A percentile compares a stretch with the other conserved stretches of the same genome.
Conservation (phyloP, 2,797 vertebrate species). For the Mareca strepera region DNA sequence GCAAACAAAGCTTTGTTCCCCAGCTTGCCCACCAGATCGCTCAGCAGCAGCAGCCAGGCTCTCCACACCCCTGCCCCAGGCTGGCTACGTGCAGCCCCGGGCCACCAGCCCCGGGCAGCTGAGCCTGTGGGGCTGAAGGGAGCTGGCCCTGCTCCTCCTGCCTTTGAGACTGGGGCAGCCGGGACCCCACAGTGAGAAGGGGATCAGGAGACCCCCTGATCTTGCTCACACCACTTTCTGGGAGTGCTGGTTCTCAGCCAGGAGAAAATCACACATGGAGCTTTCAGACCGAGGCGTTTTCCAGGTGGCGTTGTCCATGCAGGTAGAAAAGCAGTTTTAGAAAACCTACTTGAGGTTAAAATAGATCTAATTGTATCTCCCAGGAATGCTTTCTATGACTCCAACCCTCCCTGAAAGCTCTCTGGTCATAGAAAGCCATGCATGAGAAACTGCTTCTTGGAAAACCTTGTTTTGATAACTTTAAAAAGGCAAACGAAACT, state of each 20-base stretch:
- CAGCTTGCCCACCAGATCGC: background rate
- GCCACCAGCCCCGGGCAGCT: background rate
- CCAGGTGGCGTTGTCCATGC: background rate
- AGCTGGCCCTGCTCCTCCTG: fast-evolving
- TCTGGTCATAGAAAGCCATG: background rate
- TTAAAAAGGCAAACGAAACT: background rate
- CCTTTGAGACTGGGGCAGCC: too few relatives aligned
- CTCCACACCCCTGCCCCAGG: background rate
- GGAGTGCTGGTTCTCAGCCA: background rate
- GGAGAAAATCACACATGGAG: background rate
- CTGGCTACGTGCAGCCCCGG: background rate
- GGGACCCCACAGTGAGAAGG: background rate
- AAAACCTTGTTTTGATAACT: background rate
- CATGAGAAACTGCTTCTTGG: background rate
- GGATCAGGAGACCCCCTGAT: background rate
- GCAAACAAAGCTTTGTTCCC: background rate
- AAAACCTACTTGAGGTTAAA: background rate
- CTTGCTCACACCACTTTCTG: fast-evolving
- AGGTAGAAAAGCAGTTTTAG: background rate
- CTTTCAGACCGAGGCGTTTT: background rate
- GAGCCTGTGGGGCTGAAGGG: background rate
- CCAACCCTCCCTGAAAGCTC: background rate
- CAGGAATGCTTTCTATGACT: background rate
- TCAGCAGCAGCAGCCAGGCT: background rate
- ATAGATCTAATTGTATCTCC: background rate